Evolutionary conservation across 2,797 vertebrate species (phyloP).

Genomic region (Gymnoscopelus microlampas): DNA sequence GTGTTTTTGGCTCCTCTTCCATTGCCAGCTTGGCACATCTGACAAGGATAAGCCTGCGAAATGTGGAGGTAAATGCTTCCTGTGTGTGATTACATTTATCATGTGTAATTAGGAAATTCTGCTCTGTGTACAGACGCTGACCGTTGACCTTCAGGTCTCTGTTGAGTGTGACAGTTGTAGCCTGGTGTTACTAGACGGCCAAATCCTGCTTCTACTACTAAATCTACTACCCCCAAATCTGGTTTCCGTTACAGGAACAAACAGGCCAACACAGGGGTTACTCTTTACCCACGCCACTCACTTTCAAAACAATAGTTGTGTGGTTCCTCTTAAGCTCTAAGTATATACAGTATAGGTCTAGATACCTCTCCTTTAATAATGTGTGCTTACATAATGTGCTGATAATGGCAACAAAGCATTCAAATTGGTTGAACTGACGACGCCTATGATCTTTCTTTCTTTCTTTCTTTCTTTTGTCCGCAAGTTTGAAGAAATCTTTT

Average conservation of each 20-base stretch:
- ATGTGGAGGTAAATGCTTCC: conserved; percentile 69
- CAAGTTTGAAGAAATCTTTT: too few relatives aligned
- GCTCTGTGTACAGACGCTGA: conserved; percentile 69
- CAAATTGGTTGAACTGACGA: background rate
- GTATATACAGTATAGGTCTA: too few relatives aligned
- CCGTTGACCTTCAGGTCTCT: conserved; percentile 59
- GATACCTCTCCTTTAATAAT: too few relatives aligned
- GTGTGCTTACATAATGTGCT: too few relatives aligned
- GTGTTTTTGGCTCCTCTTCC: conserved; percentile 28
- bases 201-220: conserved; percentile 52
- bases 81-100: conserved; percentile 78
- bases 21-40: conserved; percentile 40
- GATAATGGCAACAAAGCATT: too few relatives aligned
- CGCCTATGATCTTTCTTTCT: too few relatives aligned
- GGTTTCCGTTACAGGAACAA: conserved; percentile 46
- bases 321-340: background rate
- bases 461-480: too few relatives aligned
- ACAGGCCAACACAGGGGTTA: conserved; percentile 18
- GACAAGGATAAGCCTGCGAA: conserved; percentile 78
- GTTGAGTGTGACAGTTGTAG: conserved; percentile 65
- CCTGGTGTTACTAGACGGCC: conserved; percentile 65
- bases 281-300: conserved; percentile 12
- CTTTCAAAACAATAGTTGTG: conserved; percentile 19
- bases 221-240: conserved; percentile 27
- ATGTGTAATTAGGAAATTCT: conserved; percentile 79